Percentiles rank a stretch among this genome's conserved stretches.
Conservation (phyloP, 2,797 vertebrate genomes). For the Brotogeris chrysoptera region DNA sequence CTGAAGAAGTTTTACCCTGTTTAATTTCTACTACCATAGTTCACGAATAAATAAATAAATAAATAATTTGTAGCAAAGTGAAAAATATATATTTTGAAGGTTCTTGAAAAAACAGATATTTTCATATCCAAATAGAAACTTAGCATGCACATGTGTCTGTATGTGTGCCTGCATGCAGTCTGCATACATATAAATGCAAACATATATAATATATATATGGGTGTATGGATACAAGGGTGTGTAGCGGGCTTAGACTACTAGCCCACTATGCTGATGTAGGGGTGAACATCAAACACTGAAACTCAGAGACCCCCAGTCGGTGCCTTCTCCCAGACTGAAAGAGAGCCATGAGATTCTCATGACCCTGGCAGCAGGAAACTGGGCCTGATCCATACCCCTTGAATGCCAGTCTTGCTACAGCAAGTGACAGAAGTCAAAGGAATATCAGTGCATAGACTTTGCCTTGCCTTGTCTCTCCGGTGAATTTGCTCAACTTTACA, state of each 20-base stretch:
- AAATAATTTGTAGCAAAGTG: neutral
- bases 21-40: neutral
- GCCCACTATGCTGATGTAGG: neutral
- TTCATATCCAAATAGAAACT: neutral
- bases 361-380: neutral
- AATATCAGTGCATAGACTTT: rapidly evolving
- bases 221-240: no score
- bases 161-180: no score
- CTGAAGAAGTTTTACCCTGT: neutral
- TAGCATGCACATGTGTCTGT: no score
- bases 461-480: neutral
- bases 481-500: neutral
- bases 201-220: neutral
- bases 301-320: rapidly evolving
- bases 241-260: neutral
- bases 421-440: rapidly evolving
- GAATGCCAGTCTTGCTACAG: neutral
- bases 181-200: neutral
- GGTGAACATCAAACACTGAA: neutral
- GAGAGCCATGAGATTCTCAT: neutral
- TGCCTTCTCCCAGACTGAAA: neutral
- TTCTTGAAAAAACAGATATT: neutral
- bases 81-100: neutral
- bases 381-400: neutral
- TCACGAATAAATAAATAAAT: neutral